phyloP scores from a whole-genome alignment of 2,113 vertebrate genomes.

The Pomatorhinus ruficollis region DNA sequence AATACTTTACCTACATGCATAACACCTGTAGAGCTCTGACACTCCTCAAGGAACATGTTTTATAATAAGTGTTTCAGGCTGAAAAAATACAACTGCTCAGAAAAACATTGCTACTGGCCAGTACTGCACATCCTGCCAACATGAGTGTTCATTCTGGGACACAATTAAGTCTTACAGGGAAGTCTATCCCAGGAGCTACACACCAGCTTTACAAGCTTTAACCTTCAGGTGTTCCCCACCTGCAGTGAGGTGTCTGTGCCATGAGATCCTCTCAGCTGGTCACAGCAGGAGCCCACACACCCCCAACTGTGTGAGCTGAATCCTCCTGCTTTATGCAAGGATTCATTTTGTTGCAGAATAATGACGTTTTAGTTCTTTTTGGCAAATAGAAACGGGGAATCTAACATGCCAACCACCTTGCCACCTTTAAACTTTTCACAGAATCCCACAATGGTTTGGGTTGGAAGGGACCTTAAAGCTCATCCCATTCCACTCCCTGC shows the following conservation, averaged over 20 bases:
- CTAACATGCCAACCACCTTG: accelerated
- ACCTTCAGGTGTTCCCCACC: neutral
- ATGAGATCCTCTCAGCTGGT: neutral
- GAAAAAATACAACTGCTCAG: neutral
- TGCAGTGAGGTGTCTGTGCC: neutral
- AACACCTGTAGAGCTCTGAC: neutral
- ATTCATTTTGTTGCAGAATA: neutral
- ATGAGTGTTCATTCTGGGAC: neutral
- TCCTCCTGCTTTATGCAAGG: accelerated
- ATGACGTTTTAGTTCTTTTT: neutral
- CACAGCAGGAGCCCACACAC: neutral
- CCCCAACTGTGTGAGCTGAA: accelerated
- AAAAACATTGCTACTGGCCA: neutral
- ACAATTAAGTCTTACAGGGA: neutral
- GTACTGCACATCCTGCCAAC: neutral
- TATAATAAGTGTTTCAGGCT: neutral
- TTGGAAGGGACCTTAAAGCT: neutral
- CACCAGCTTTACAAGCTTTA: neutral
- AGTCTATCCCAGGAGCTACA: neutral
- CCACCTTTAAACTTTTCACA: neutral
- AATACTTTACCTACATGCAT: neutral
- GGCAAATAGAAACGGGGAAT: neutral
- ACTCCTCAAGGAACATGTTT: neutral
- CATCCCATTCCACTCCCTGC: accelerated
- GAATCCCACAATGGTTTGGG: neutral